Base-by-base conservation (phyloP, 2,888 invertebrate genomes). In the Margaritifera margaritifera region DNA sequence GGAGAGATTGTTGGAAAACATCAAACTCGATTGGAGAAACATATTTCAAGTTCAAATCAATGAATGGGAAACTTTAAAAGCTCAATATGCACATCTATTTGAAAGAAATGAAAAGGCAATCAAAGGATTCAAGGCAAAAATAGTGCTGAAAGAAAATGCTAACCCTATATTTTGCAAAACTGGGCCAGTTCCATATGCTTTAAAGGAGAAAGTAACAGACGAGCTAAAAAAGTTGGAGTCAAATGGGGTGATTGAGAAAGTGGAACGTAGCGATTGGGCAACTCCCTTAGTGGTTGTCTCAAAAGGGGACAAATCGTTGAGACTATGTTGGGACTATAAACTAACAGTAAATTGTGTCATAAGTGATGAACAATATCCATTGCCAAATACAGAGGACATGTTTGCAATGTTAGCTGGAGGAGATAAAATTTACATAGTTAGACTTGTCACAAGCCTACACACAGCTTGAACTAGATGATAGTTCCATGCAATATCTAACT, bases 361-460 rank as follows among this genome's bases (percentile, higher is more conserved):
- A 27, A 27, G 27, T 27, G 27, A 27, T 27, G 3, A 27, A 27
- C 27, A 27, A 27, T 27, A 74, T 24, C 71, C 74, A 62, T 42
- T 61, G 25, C 53, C 73, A 15, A 62, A 69, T 70, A 42, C 53
- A 53, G 64, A 79, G 15, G 73, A 73, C 42, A 66, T 73, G 24
- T 68, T 73, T 31, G 63, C 66, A 51, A 62, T 63, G 1, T n/a
- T 55, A 25, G 22, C 60, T 58, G 64, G 72, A 64, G 64, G 69
- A 63, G 64, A 65, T 58, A 62, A 20, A n/a, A 27, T 27, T 27
- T 27, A 2, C 27, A n/a, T n/a, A n/a, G n/a, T n/a, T n/a, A n/a
- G n/a, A n/a, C n/a, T n/a, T n/a, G n/a, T n/a, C n/a, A n/a, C n/a
- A n/a, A n/a, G n/a, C n/a, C n/a, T n/a, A n/a, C n/a, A n/a, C n/a